Evolutionary conservation across 1,140 invertebrate genomes (phyloP).

Genomic region (Drosophila novamexicana): DNA sequence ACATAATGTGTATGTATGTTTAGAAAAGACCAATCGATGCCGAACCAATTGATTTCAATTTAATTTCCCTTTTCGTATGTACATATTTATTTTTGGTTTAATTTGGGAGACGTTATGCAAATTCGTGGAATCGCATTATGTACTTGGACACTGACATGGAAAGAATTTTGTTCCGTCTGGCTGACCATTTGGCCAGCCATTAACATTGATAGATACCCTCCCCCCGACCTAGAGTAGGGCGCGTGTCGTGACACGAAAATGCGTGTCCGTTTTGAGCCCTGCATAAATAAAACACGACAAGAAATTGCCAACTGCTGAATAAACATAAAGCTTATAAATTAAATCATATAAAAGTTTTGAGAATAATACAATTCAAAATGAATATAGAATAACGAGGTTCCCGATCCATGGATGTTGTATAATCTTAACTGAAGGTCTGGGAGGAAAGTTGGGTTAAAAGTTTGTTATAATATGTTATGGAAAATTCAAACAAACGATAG

Average conservation of each 20-base stretch:
- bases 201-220: neutral
- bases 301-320: no score
- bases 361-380: no score
- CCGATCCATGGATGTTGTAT: no score
- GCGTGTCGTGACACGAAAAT: neutral
- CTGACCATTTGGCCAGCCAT: constrained; percentile 1
- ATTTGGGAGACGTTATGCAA: constrained; percentile 47
- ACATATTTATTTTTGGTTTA: constrained; percentile 29
- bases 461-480: no score
- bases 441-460: no score
- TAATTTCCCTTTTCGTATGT: constrained; percentile 47
- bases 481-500: no score
- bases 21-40: neutral
- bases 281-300: no score
- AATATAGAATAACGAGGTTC: no score
- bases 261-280: no score
- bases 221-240: neutral
- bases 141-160: constrained; percentile 1
- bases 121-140: constrained; percentile 57
- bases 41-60: constrained; percentile 73
- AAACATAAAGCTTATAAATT: no score
- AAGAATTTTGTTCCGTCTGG: constrained; percentile 1
- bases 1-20: neutral
- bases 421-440: no score
- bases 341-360: no score